Evolutionary conservation across 1,140 invertebrate species (phyloP).

Genomic region (Papilio polyxenes): DNA sequence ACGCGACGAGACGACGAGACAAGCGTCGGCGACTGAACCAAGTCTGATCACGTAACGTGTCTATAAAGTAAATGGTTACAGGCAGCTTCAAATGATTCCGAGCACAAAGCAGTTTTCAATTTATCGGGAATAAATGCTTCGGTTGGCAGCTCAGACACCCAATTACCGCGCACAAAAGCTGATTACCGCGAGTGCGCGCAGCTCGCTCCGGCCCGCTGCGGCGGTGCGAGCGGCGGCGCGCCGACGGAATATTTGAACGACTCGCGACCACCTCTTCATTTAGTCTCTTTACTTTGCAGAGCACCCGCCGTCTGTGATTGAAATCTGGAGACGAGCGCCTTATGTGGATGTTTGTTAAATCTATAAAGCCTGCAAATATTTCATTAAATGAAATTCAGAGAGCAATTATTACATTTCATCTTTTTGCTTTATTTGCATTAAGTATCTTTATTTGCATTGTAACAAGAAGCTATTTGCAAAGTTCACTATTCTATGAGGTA

Average conservation of each 20-base stretch:
- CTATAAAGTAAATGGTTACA: slow-evolving; percentile 53
- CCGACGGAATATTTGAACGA: slow-evolving; percentile 67
- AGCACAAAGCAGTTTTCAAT: slow-evolving; percentile 78
- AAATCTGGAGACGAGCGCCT: slow-evolving; percentile 48
- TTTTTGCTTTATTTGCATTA: no score
- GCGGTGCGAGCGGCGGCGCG: slow-evolving; percentile 41
- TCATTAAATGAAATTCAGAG: neutral
- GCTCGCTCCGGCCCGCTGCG: slow-evolving; percentile 53
- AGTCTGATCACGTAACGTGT: slow-evolving; percentile 41
- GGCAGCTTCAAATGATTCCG: slow-evolving; percentile 68
- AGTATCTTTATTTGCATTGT: no score
- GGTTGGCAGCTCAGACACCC: slow-evolving; percentile 79
- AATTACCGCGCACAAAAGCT: slow-evolving; percentile 79
- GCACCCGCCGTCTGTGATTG: slow-evolving; percentile 55
- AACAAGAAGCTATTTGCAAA: no score
- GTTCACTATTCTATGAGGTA: neutral
- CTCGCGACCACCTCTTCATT: slow-evolving; percentile 69
- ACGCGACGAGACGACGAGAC: neutral
- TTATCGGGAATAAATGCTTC: slow-evolving; percentile 79
- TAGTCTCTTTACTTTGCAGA: slow-evolving; percentile 58
- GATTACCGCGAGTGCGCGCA: slow-evolving; percentile 75
- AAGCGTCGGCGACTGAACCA: neutral
- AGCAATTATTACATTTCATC: neutral
- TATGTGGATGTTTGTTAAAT: slow-evolving; percentile 16
- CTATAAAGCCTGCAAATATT: neutral